Evolutionary conservation across 2,888 invertebrate genomes (phyloP), one percentile per base, ranked within the genome.

Genomic region (Corythucha ciliata): DNA sequence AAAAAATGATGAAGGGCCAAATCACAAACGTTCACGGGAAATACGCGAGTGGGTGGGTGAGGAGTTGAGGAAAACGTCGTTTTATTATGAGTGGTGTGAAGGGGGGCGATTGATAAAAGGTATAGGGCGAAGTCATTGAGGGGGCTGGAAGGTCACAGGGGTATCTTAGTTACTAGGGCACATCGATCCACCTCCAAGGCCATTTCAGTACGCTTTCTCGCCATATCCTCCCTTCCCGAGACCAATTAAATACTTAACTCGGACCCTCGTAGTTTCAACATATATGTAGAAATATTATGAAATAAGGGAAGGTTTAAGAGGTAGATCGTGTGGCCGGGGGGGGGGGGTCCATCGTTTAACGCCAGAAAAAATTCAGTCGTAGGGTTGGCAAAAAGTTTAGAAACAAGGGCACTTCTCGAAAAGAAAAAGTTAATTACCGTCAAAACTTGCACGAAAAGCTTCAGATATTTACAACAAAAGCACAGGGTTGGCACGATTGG

Each of bases 151-250:
- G 54, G 54, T 51, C 50, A 50, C 50, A 51, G 51, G 47, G 51
- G 54, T 54, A 49, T 46, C 54, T 54, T 54, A 54, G 54, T 54
- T 54, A 54, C 54, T 54, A 42, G 51, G 54, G 47, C 54, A 54
- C 50, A 54, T 54, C 54, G 54, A 54, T 54, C 50, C 54, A 39
- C 14, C 24, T 36, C 42, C 54, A 54, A 54, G 54, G 54, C 40
- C 54, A 40, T 34, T 26, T 27, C 54, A 42, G 40, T 47, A 32
- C 50, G 40, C 36, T 34, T 48, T 26, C 22, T 45, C 29, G 34
- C 48, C 34, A 42, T 32, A 41, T 29, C 33, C 33, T 24, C 44
- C 45, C 32, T 33, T 37, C 25, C 25, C 25, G 14, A 10, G 25
- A 36, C 45, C 45, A 45, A 45, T 45, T 45, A 45, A 45, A 45